phyloP scores from a whole-genome alignment of 2,113 vertebrate species.

The Anas platyrhynchos region DNA sequence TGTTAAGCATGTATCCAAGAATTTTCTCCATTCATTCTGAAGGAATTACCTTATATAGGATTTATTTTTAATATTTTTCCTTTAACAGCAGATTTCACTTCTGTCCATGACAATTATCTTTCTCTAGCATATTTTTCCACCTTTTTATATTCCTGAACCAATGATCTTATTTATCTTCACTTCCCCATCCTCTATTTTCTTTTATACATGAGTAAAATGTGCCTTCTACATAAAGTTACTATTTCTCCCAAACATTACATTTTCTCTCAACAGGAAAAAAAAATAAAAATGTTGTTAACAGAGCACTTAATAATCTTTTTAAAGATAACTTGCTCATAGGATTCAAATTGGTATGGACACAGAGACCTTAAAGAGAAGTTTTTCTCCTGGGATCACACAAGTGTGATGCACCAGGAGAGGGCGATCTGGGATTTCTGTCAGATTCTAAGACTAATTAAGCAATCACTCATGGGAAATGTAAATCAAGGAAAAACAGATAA shows the following conservation, averaged over 20 bases:
- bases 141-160: neutral
- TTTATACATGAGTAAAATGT: neutral
- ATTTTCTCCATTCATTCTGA: neutral
- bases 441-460: neutral
- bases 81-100: neutral
- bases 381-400: neutral
- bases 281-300: neutral
- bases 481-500: neutral
- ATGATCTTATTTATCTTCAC: neutral
- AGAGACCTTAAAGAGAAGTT: neutral
- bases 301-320: neutral
- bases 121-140: neutral
- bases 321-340: neutral
- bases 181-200: neutral
- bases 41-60: neutral
- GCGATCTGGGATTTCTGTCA: neutral
- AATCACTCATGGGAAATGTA: neutral
- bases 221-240: neutral
- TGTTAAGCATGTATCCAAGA: neutral
- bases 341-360: neutral
- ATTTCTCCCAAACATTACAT: neutral
- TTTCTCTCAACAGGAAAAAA: neutral
- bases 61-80: neutral
- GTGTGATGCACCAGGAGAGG: neutral
- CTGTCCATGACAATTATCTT: neutral